Percentiles rank a stretch among this genome's conserved stretches.
Conservation (phyloP, 2,888 invertebrate genomes). For the Ptychoptera contaminata region DNA sequence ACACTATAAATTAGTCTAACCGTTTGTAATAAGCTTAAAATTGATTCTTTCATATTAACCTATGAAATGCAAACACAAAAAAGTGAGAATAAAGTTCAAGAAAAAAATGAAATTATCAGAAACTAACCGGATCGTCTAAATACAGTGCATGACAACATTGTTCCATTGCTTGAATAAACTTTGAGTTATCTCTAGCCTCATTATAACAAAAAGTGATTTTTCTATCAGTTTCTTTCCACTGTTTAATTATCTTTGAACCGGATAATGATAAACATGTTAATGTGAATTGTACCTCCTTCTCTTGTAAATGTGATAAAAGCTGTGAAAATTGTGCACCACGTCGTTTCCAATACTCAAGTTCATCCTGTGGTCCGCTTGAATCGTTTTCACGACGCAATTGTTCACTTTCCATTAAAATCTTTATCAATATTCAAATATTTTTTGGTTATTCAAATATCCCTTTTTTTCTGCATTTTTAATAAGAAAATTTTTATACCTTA, state of each 20-base stretch:
- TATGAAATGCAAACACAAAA: slow-evolving; percentile 14
- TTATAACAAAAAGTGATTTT: slow-evolving; percentile 90
- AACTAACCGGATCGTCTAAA: slow-evolving; percentile 71
- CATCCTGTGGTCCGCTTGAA: slow-evolving; percentile 84
- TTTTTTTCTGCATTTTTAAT: not conserved
- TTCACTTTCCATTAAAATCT: slow-evolving; percentile 73
- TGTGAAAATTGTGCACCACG: slow-evolving; percentile 86
- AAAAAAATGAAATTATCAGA: slow-evolving; percentile 12
- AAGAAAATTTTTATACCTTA: slow-evolving; percentile 33
- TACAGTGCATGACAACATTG: slow-evolving; percentile 89
- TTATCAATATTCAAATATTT: no score
- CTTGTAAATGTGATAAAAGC: slow-evolving; percentile 58
- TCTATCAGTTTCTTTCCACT: slow-evolving; percentile 73
- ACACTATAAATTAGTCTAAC: slow-evolving; percentile 87
- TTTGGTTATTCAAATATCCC: slow-evolving; percentile 1
- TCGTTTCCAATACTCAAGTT: slow-evolving; percentile 92
- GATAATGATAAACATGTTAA: slow-evolving; percentile 59
- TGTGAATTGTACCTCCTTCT: slow-evolving; percentile 60
- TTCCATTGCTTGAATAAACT: slow-evolving; percentile 86
- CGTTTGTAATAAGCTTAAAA: slow-evolving; percentile 77
- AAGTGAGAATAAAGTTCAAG: slow-evolving; percentile 3
- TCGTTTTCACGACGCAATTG: slow-evolving; percentile 84
- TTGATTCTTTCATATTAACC: slow-evolving; percentile 74
- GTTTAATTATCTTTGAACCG: slow-evolving; percentile 60
- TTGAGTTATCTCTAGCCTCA: slow-evolving; percentile 91